phyloP scores from a whole-genome alignment of 2,888 invertebrate genomes.

The Leptinotarsa juncta region DNA sequence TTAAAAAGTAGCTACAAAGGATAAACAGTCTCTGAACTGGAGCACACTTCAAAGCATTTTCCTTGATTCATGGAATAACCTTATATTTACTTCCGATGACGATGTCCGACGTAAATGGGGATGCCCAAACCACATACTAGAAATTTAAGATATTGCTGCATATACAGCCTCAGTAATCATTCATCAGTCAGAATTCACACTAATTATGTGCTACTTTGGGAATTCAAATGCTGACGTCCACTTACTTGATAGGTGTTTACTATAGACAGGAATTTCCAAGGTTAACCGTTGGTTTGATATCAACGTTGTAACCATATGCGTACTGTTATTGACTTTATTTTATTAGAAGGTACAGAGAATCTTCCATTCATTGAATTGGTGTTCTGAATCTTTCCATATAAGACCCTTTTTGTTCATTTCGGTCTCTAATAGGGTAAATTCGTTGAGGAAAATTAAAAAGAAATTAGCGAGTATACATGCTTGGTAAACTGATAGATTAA shows the following conservation, averaged over 20 bases:
- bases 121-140: neutral
- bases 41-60: no score
- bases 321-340: neutral
- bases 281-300: slow-evolving; percentile 45
- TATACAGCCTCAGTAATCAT: neutral
- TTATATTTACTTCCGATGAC: neutral
- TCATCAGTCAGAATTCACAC: neutral
- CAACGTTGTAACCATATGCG: neutral
- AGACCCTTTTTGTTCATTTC: neutral
- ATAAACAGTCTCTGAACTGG: no score
- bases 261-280: slow-evolving; percentile 50
- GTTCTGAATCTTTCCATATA: neutral
- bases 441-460: no score
- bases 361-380: neutral
- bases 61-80: neutral
- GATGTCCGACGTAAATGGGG: neutral
- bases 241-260: slow-evolving; percentile 26
- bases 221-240: slow-evolving; percentile 10
- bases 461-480: no score
- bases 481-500: no score
- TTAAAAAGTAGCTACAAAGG: no score
- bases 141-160: no score
- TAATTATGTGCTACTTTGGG: neutral
- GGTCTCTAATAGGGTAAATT: no score
- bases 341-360: neutral